Evolutionary conservation across 1,140 invertebrate species (phyloP), one percentile per base, ranked within the genome.

Genomic region (Scaptomyza pallida): DNA sequence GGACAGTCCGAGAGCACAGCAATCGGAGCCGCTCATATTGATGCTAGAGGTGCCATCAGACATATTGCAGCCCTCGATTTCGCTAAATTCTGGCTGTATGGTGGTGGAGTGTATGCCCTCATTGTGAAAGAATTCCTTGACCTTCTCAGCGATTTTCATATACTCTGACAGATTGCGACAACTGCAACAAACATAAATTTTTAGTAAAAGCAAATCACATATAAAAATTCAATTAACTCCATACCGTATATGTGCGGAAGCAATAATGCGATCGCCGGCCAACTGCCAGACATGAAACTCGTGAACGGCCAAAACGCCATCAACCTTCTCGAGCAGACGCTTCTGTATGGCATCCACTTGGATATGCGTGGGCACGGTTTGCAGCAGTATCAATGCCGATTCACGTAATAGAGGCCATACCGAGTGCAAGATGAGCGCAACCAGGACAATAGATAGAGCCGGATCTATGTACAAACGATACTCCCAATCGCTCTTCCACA

Each of bases 231-330:
- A 2, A 12, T 0, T 3, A 33, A 13, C 2, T 5, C 0, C n/a
- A 6, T 45, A 96, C 94, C 95, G 94, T 86, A 98, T 97, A 85
- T 98, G 97, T 2, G 97, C 97, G 6, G 97, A 98, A 48, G 97
- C 97, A 78, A 98, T 98, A 57, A 98, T 98, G 72, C 97, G 93
- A 91, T 98, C 97, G 1, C 97, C 97, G 16, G 97, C 97, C 67
- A 98, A 93, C 91, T 98, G 97, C 97, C 97, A 98, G 2, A 98
- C 96, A 86, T 98, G 97, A 89, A 98, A 98, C 91, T 98, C 97
- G 80, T 98, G 97, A 16, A 98, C 96, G 1, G 97, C 97, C 44
- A 98, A 91, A 12, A 98, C 96, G 1, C 97, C 97, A 82, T 98
- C 97, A 9, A 98, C 96, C 91, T 95, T 97, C 77, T 96, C 94